Evolutionary conservation across 2,888 invertebrate species (phyloP).

Genomic region (Drosophila niveifrons): DNA sequence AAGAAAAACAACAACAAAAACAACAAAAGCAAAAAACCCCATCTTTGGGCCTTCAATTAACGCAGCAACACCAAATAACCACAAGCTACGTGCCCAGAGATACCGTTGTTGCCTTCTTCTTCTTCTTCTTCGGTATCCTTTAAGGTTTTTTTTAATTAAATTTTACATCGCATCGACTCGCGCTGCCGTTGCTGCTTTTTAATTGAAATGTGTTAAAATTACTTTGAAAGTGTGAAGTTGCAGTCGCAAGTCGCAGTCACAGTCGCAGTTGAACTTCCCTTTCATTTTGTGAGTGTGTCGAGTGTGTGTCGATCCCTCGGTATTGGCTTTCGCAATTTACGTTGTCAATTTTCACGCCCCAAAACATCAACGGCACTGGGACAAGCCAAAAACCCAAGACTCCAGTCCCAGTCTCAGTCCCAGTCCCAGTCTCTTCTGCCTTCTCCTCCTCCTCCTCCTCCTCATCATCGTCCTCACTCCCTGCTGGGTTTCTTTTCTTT

Average conservation of each 20-base stretch:
- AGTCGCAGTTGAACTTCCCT: slow-evolving; percentile 24
- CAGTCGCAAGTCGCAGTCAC: slow-evolving; percentile 14
- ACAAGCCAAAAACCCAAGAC: slow-evolving; percentile 5
- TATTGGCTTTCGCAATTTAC: slow-evolving; percentile 70
- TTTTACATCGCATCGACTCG: slow-evolving; percentile 62
- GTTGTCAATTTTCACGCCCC: slow-evolving; percentile 80
- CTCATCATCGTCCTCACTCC: too few species aligned
- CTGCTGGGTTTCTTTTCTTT: slow-evolving; percentile 20
- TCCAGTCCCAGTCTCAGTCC: slow-evolving; percentile 2
- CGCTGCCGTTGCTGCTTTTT: slow-evolving; percentile 55
- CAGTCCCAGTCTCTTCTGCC: slow-evolving; percentile 4
- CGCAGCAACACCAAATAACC: slow-evolving; percentile 73
- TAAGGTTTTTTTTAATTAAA: slow-evolving; percentile 78
- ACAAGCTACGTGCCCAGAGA: slow-evolving; percentile 52
- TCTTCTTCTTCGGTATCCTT: slow-evolving; percentile 61
- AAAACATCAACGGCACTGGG: slow-evolving; percentile 56
- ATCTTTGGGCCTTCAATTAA: slow-evolving; percentile 70
- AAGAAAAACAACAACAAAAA: background rate
- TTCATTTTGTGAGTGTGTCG: slow-evolving; percentile 11
- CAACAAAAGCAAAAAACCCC: too few species aligned
- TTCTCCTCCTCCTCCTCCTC: background rate
- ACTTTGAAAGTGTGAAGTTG: slow-evolving; percentile 78
- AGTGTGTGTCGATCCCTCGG: slow-evolving; percentile 12
- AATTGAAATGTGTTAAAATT: slow-evolving; percentile 81
- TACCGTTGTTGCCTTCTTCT: slow-evolving; percentile 38